Base-by-base conservation (phyloP, 2,797 vertebrate genomes). In the Sebastes wilsoni region DNA sequence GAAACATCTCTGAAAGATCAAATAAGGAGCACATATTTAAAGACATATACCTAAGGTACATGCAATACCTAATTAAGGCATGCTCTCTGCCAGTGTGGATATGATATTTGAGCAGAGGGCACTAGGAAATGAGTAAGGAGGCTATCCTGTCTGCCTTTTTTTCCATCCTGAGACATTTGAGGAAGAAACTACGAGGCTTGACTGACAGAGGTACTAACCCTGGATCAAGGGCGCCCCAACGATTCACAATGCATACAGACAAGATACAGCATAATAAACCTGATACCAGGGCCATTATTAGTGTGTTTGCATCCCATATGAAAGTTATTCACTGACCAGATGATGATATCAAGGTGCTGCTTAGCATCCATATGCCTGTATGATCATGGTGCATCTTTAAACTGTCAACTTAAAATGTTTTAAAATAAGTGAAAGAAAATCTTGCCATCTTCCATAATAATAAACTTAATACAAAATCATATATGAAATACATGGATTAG, bases 41-140 rank as follows among this genome's bases (percentile, higher is more conserved):
- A 92, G 81, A 89, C 77, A 89, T 12, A 80, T 69, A 85, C 75
- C 70, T 79, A 46, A 65, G 59, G 12, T 82, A 86, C 70, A 83
- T 79, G 78, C 78, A 75, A 38, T 52, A 78, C 81, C 86, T 93
- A 91, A 95, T 93, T 92, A 94, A 79, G 79, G 67, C 74, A 84
- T 71, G 79, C 68, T 86, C 82, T 82, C 69, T 86, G 86, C 87
- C 84, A 91, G 88, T 91, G 87, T 83, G 84, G 82, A 88, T 79
- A 66, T 82, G 67, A 85, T 90, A 88, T 89, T 90, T 84, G 83
- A 93, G 79, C 73, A 34, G 77, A 92, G 87, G 89, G 85, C 80
- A 90, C 52, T 4, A 64, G 81, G 74, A 91, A 93, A 92, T 90
- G 77, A 93, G 84, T 34, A 72, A 75, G 49, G 70, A 87, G 64